Evolutionary conservation across 2,888 invertebrate species (phyloP), one percentile per base, ranked within the genome.

Genomic region (Temnothorax unifasciatus): DNA sequence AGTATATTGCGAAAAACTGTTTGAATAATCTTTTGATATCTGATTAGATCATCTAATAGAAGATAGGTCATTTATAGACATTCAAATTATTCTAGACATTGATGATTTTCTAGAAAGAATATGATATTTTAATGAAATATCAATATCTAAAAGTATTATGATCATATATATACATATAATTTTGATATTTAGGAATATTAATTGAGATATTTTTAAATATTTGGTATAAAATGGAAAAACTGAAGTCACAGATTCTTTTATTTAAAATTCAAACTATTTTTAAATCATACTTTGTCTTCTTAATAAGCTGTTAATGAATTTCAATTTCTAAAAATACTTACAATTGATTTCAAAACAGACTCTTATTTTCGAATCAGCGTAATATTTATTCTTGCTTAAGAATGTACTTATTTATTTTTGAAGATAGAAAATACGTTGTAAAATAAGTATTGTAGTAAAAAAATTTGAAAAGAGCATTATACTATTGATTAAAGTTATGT

Each of bases 251-350:
- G 2, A 50, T 75, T 63, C 38, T 47, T 1, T 34, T 3, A 61
- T 38, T 21, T 15, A 63, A 38, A 21, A 21, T 34, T 34, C 6
- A 18, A 29, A n/a, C 34, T 34, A 61, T 18, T 61, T 63, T 4
- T 34, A 63, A 38, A 34, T 63, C 34, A 29, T 29, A 59, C 0
- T 57, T 57, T 57, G 6, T 59, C 18, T 11, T 54, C 1, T 29
- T 77, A 66, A 54, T 25, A 66, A 54, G 13, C n/a, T 77, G 9
- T 38, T 75, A 34, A 3, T 44, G 44, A 54, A 44, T 54, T 38
- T 54, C 15, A 47, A 9, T 41, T 38, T 54, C 1, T 1, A 15
- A 68, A 54, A 44, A 44, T 29, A 41, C 34, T 34, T 34, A 34
- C 34, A 34, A 34, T 6, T 34, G 13, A 66, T 52, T 66, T 38